A percentile compares a stretch with the other conserved stretches of the same genome.
These are phyloP conservation scores for Apolygus lucorum DNA, from an alignment of 1,140 invertebrate species.

Conservation along the genomic window DNA sequence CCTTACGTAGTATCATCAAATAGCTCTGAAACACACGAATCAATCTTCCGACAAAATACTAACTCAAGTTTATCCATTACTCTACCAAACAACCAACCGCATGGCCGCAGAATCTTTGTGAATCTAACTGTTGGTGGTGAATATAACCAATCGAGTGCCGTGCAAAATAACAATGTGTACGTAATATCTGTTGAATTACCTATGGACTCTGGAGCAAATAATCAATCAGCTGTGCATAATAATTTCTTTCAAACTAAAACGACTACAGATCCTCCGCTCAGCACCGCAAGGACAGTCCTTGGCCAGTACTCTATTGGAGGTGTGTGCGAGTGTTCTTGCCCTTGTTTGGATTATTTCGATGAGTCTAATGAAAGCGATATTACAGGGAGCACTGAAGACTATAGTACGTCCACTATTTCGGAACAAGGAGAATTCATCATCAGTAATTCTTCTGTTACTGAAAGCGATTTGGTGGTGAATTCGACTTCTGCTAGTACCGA, in stretches of 20 bases:
- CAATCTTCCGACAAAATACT: too few relatives aligned
- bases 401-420: not conserved
- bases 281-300: conserved; percentile 34
- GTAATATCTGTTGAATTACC: conserved; percentile 62
- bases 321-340: conserved; percentile 66
- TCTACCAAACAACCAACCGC: conserved; percentile 20
- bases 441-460: too few relatives aligned
- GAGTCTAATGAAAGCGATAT: conserved; percentile 9
- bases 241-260: not conserved
- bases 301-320: conserved; percentile 50
- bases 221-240: conserved; percentile 6
- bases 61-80: conserved; percentile 20
- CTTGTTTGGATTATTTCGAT: conserved; percentile 33
- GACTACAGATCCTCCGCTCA: conserved; percentile 36
- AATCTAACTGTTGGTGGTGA: conserved; percentile 61
- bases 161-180: conserved; percentile 52
- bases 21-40: too few relatives aligned
- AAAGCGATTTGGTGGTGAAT: too few relatives aligned
- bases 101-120: conserved; percentile 53
- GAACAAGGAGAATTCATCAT: too few relatives aligned
- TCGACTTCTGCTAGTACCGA: too few relatives aligned
- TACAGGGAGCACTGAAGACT: not conserved
- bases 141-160: conserved; percentile 16
- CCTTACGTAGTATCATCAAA: too few relatives aligned
- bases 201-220: conserved; percentile 38